phyloP scores from a whole-genome alignment of 2,888 invertebrate genomes.

The Julus scanicus region DNA sequence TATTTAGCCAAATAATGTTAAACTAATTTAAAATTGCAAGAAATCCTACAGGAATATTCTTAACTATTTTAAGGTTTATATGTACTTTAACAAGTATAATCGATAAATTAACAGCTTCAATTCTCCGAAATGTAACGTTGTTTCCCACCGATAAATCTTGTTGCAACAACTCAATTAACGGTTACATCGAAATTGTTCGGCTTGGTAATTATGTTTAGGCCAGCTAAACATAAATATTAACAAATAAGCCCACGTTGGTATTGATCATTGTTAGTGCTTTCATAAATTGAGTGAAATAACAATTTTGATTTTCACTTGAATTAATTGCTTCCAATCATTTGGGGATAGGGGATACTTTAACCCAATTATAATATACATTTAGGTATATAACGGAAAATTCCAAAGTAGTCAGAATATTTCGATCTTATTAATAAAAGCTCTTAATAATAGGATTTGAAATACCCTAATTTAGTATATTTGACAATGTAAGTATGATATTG shows the following conservation, averaged over 20 bases:
- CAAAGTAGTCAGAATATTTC: too few species aligned
- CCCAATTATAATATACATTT: not conserved
- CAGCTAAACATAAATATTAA: not conserved
- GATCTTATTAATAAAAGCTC: too few species aligned
- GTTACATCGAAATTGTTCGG: not conserved
- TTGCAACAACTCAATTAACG: conserved; percentile 9
- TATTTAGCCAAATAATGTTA: too few species aligned
- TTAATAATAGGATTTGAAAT: too few species aligned
- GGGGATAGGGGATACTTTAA: not conserved
- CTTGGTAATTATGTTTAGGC: not conserved
- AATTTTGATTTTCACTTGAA: not conserved
- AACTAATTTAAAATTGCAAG: not conserved
- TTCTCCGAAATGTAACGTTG: not conserved
- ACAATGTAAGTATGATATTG: too few species aligned
- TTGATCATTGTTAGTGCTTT: not conserved
- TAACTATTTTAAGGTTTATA: not conserved
- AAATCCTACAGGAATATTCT: not conserved
- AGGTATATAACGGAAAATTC: not conserved
- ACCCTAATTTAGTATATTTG: too few species aligned
- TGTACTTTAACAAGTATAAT: not conserved
- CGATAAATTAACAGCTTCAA: conserved; percentile 12
- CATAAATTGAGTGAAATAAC: not conserved
- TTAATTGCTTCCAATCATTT: not conserved
- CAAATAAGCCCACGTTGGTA: not conserved
- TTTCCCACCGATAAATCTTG: not conserved